phyloP scores from a whole-genome alignment of 2,113 vertebrate species.

The Turnix velox region DNA sequence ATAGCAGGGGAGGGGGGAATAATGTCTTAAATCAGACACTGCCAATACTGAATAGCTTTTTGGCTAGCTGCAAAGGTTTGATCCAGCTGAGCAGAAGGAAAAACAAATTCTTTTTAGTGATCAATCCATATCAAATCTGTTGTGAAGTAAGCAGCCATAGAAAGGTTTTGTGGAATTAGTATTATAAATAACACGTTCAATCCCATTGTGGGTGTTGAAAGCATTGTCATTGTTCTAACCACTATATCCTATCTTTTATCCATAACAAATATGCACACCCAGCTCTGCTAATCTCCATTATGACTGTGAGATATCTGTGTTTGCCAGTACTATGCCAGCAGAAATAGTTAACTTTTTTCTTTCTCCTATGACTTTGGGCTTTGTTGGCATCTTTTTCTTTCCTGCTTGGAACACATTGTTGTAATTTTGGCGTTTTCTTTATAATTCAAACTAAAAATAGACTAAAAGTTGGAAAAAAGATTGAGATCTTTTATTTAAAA shows the following conservation, averaged over 20 bases:
- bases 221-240: slow-evolving; percentile 38
- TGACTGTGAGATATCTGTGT: neutral
- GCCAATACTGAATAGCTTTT: neutral
- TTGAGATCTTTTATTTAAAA: slow-evolving; percentile 8
- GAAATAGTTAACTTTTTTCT: slow-evolving; percentile 49
- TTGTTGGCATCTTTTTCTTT: neutral
- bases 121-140: slow-evolving; percentile 27
- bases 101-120: neutral
- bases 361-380: neutral
- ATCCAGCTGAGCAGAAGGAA: neutral
- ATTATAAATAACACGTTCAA: neutral
- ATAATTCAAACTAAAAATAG: neutral
- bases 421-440: slow-evolving; percentile 23
- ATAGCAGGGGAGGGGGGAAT: neutral
- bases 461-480: neutral
- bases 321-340: neutral
- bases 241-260: neutral
- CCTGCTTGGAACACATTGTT: slow-evolving; percentile 13
- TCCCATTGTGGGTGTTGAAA: neutral
- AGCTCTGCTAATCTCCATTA: neutral
- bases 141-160: slow-evolving; percentile 21
- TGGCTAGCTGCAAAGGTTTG: neutral
- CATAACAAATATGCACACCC: slow-evolving; percentile 10
- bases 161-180: slow-evolving; percentile 48
- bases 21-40: neutral